Base-by-base conservation (phyloP, 2,113 vertebrate genomes). In the Taurulus bubalis region DNA sequence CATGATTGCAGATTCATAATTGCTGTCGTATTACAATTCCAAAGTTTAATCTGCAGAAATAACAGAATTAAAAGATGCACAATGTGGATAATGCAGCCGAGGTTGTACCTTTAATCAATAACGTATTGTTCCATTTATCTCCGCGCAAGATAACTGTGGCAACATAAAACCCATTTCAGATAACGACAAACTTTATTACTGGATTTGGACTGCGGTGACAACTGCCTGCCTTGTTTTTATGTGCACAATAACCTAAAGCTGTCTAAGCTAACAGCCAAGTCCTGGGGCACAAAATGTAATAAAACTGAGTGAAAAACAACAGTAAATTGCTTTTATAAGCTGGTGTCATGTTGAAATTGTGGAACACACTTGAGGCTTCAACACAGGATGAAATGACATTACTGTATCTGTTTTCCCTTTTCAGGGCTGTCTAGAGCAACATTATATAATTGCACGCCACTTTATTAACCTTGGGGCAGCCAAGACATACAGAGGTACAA, bases 291-390 rank as follows among this genome's bases (percentile, higher is more conserved):
- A 67, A 75, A 65, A 90, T 83, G 53, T 85, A 85, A 90, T 87
- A 91, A 89, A 71, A 82, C 83, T 11, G 70, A 72, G 60, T 56
- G 51, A 80, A 90, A 91, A 91, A 85, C 78, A 91, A 86, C 76
- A 80, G 71, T 92, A 91, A 89, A 91, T 91, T 92, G 78, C 76
- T 38, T 85, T 83, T 87, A 82, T 83, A 90, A 82, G 86, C 90
- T 75, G 2, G 32, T 84, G 90, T 77, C 86, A 77, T 45, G 64
- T 42, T 64, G 58, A 83, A 91, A 91, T 89, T 58, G 64, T 82
- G 79, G 85, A 88, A 66, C 62, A 1, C 77, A 82, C 89, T 79
- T 7, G 74, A 81, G 89, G 83, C 77, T 84, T 82, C 83, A n/a
- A 66, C 62, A 34, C 32, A 26, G 58, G 77, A 88, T 85, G 53